A percentile compares a stretch with the other conserved stretches of the same genome.
Evolutionary conservation across 2,797 vertebrate species (phyloP).

Genomic region (Periophthalmus magnuspinnatus): DNA sequence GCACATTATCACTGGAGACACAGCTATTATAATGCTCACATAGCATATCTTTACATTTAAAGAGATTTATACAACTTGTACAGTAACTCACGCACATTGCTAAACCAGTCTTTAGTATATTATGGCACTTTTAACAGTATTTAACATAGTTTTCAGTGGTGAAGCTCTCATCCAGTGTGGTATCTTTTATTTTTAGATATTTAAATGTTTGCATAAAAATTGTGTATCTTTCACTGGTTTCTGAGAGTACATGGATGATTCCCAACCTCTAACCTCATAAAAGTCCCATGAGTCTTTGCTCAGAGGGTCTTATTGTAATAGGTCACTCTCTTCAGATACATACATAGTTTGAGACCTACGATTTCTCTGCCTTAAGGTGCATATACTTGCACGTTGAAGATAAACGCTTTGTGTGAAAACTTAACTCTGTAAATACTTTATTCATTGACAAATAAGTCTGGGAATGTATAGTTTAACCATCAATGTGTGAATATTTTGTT

Average conservation of each 20-base stretch:
- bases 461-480: background rate
- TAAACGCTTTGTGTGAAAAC: slow-evolving; percentile 42
- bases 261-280: slow-evolving; percentile 42
- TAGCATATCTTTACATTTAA: slow-evolving; percentile 34
- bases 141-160: slow-evolving; percentile 19
- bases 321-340: slow-evolving; percentile 56
- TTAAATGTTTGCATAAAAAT: too few species aligned
- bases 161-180: slow-evolving; percentile 19
- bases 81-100: slow-evolving; percentile 33
- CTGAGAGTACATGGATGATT: slow-evolving; percentile 10
- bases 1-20: slow-evolving; percentile 54
- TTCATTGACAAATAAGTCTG: background rate
- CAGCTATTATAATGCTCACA: slow-evolving; percentile 35
- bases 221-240: background rate
- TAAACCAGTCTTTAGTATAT: slow-evolving; percentile 37
- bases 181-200: background rate
- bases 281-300: slow-evolving; percentile 40
- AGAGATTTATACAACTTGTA: slow-evolving; percentile 34
- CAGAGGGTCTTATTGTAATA: slow-evolving; percentile 34
- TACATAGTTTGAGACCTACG: slow-evolving; percentile 30
- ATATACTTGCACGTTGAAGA: slow-evolving; percentile 27
- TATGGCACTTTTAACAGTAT: slow-evolving; percentile 13
- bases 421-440: background rate
- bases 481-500: background rate
- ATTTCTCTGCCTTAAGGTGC: slow-evolving; percentile 36